These are phyloP conservation scores for Ophioninae sp. DNA, from an alignment of 2,888 invertebrate species.

Conservation along the genomic window DNA sequence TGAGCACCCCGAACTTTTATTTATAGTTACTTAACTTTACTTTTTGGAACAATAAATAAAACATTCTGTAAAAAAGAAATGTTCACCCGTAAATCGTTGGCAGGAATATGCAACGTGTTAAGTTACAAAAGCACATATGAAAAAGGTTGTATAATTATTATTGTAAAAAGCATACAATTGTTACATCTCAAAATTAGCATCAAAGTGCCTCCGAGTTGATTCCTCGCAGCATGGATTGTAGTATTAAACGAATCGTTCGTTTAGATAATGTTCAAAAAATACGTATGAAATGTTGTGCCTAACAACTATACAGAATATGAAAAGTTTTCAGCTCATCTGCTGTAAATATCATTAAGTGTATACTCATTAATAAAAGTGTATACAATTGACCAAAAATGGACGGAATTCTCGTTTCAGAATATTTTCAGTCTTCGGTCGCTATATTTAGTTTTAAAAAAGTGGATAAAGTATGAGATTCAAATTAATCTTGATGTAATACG, in stretches of 20 bases:
- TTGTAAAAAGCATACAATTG: conserved; percentile 26
- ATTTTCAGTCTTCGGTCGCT: conserved; percentile 74
- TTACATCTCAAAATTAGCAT: not conserved
- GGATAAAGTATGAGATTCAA: not conserved
- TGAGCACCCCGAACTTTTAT: too few species aligned
- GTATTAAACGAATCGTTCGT: not conserved
- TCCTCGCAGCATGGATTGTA: not conserved
- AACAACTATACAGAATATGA: not conserved
- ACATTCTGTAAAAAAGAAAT: too few species aligned
- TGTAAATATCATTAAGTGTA: not conserved
- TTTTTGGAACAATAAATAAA: too few species aligned
- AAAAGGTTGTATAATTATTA: conserved; percentile 8
- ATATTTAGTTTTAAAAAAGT: conserved; percentile 38
- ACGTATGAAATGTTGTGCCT: not conserved
- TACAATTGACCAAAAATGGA: conserved; percentile 71
- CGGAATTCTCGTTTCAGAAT: conserved; percentile 68
- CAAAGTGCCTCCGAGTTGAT: conserved; percentile 3
- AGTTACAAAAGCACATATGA: not conserved
- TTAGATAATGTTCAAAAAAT: not conserved
- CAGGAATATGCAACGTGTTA: not conserved
- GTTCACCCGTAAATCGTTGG: not conserved
- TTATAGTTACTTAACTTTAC: too few species aligned
- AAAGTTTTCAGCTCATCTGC: not conserved
- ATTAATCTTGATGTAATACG: not conserved
- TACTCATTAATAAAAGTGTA: not conserved